Evolutionary conservation across 1,140 invertebrate species (phyloP).

Genomic region (Brachionus calyciflorus): DNA sequence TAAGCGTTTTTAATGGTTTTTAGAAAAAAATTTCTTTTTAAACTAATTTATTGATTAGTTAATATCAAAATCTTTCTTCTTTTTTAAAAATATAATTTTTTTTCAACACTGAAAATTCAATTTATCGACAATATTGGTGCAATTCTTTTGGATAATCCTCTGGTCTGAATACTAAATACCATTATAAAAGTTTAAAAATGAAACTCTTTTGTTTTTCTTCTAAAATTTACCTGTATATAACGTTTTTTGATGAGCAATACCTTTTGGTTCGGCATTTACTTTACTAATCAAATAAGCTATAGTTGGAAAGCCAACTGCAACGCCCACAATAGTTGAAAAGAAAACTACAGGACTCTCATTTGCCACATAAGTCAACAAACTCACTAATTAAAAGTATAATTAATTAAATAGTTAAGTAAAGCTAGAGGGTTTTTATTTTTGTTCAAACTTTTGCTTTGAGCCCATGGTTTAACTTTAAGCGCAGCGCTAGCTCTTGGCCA

Average conservation of each 20-base stretch:
- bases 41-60: too few relatives aligned
- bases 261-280: constrained; percentile 10
- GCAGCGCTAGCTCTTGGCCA: constrained; percentile 45
- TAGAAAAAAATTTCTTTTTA: too few relatives aligned
- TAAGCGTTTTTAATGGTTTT: too few relatives aligned
- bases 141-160: constrained; percentile 46
- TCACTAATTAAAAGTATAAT: background rate
- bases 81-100: too few relatives aligned
- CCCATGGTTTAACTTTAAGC: constrained; percentile 34
- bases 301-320: constrained; percentile 17
- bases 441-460: background rate
- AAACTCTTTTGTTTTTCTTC: too few relatives aligned
- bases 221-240: constrained; percentile 9
- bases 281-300: background rate
- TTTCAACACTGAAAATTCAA: too few relatives aligned
- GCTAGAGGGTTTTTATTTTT: too few relatives aligned
- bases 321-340: constrained; percentile 14
- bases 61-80: too few relatives aligned
- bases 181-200: background rate
- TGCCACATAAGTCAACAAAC: constrained; percentile 2
- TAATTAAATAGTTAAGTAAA: too few relatives aligned
- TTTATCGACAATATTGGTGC: constrained; percentile 43
- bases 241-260: constrained; percentile 33
- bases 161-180: constrained; percentile 26
- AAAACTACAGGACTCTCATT: constrained; percentile 36